phyloP scores from a whole-genome alignment of 2,888 invertebrate genomes.

The Latrodectus hesperus region DNA sequence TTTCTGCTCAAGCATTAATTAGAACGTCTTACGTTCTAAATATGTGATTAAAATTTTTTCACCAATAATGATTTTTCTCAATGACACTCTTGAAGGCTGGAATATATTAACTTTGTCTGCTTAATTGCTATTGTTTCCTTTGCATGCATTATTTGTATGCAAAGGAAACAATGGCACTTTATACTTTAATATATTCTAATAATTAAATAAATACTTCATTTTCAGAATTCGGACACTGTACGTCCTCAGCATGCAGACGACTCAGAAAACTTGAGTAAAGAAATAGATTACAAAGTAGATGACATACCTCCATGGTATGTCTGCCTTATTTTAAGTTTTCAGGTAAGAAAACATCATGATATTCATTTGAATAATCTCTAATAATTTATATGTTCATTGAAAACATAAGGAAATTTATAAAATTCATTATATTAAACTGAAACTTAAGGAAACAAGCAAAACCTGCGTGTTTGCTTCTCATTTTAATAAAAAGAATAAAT shows the following conservation, averaged over 20 bases:
- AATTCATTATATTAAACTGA: background rate
- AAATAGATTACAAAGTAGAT: conserved; percentile 82
- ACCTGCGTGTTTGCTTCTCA: background rate
- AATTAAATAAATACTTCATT: background rate
- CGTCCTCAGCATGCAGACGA: background rate
- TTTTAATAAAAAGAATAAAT: background rate
- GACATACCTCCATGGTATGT: conserved; percentile 90
- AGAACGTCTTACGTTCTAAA: no score
- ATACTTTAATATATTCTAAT: no score
- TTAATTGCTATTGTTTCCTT: no score
- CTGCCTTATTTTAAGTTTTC: conserved; percentile 86
- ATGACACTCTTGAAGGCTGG: no score
- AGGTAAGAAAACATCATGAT: conserved; percentile 77
- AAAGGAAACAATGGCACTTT: no score
- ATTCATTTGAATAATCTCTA: background rate
- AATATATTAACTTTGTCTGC: no score
- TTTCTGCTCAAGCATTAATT: no score
- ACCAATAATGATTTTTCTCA: no score
- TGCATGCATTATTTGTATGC: no score
- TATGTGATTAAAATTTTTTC: no score
- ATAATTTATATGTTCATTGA: background rate
- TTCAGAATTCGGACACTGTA: background rate
- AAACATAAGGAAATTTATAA: background rate
- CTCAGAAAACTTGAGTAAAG: conserved; percentile 24
- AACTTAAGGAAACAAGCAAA: background rate